Percentiles rank a stretch among this genome's conserved stretches.
phyloP scores from a whole-genome alignment of 2,113 vertebrate species.

The Sciurus niger region DNA sequence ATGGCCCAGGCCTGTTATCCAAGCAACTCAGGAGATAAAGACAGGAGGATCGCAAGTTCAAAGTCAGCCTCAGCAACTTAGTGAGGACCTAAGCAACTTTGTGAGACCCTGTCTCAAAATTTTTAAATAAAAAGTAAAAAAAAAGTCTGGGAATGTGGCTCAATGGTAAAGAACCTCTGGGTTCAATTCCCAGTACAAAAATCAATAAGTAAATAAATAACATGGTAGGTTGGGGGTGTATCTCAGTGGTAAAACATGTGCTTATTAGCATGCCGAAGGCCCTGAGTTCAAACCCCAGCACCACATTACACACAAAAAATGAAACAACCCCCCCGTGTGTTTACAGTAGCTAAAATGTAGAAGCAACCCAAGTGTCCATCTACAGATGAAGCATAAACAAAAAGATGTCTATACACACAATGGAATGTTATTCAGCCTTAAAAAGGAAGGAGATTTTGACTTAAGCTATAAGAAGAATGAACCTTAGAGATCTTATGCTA shows the following conservation, averaged over 20 bases:
- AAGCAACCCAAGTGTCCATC: neutral
- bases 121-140: no score
- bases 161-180: no score
- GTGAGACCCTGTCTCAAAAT: no score
- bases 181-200: no score
- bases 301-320: neutral
- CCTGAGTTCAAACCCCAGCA: neutral
- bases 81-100: no score
- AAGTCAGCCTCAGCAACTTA: no score
- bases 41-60: no score
- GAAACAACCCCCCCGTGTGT: neutral
- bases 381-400: neutral
- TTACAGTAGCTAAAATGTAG: neutral
- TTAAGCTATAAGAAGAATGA: neutral
- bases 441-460: no score
- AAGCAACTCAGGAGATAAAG: no score
- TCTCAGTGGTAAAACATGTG: neutral
- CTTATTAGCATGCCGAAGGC: neutral
- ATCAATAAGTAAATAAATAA: neutral
- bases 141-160: no score
- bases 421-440: neutral
- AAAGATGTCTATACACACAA: neutral
- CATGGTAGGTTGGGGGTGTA: neutral
- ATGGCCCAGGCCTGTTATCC: no score
- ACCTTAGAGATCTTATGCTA: neutral